Conservation (phyloP, 2,797 vertebrate genomes). For the Crenichthys baileyi region DNA sequence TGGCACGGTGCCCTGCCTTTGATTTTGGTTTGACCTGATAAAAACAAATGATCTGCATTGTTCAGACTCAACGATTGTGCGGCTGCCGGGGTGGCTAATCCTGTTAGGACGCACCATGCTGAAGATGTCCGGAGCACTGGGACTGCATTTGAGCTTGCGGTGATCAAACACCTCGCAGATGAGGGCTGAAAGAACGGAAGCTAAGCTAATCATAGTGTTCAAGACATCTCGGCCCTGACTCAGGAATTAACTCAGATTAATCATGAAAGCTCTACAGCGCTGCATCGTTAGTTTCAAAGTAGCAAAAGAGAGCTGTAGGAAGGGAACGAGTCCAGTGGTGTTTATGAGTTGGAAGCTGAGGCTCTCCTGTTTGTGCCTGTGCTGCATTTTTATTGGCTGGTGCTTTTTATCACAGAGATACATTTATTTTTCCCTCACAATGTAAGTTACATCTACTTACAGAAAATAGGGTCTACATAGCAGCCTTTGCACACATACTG, state of each 20-base stretch:
- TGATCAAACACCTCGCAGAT: slow-evolving; percentile 76
- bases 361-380: slow-evolving; percentile 9
- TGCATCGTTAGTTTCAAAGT: slow-evolving; percentile 45
- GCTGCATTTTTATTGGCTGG: slow-evolving; percentile 36
- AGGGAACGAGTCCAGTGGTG: slow-evolving; percentile 19
- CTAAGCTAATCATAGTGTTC: slow-evolving; percentile 70
- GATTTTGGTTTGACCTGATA: slow-evolving; percentile 20
- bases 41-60: slow-evolving; percentile 45
- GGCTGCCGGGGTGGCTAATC: slow-evolving; percentile 57
- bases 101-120: slow-evolving; percentile 65
- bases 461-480: slow-evolving; percentile 9
- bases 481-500: slow-evolving; percentile 2
- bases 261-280: slow-evolving; percentile 54
- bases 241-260: slow-evolving; percentile 61
- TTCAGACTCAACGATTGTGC: slow-evolving; percentile 30
- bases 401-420: slow-evolving; percentile 53
- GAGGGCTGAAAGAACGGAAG: slow-evolving; percentile 66
- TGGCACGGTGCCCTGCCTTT: slow-evolving; percentile 20
- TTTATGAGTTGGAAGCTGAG: slow-evolving; percentile 14
- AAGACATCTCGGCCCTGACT: slow-evolving; percentile 51
- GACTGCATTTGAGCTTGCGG: slow-evolving; percentile 14
- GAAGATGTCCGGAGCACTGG: slow-evolving; percentile 56
- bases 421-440: slow-evolving; percentile 22
- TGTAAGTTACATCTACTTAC: slow-evolving; percentile 19
- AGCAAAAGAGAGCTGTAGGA: slow-evolving; percentile 35